Base-by-base conservation (phyloP, 2,888 invertebrate species). In the Melanotus villosus region DNA sequence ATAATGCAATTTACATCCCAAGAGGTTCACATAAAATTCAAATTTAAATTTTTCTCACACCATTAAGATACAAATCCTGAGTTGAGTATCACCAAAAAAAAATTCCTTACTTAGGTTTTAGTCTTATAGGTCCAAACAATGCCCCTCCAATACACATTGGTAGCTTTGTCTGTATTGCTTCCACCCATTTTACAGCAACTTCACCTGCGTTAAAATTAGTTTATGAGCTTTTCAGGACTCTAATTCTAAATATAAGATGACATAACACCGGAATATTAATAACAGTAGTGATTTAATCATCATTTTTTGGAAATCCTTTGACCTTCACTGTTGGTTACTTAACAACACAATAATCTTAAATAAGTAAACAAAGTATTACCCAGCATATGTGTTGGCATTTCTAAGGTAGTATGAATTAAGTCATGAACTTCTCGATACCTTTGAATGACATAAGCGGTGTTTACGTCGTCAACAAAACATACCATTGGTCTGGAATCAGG, bases 381-480 rank as follows among this genome's bases (percentile, higher is more conserved):
- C 32, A 97, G 86, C 95, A 97, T 96, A 78, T 94, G 94, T 9
- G 97, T 98, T 34, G 95, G 97, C 96, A 98, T 98, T 75, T 92
- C 91, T 38, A 99, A 88, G 14, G 94, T 87, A 0, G 97, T 92
- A 85, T 99, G 99, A 66, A 95, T 90, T 73, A 99, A 89, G 86
- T 99, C 99, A 84, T 99, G 99, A 6, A 95, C 93, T 87, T 99
- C 98, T 74, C 99, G 90, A 83, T 99, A 99, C 62, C 99, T 88
- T 84, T 97, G 96, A 93, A 99, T 97, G 47, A 99, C 93, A 85
- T 98, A 99, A 2, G 97, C 97, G 76, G 97, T 85, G 73, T 97
- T 93, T 1, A 91, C 86, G 83, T 99, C 95, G 74, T 95, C 91
- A 52, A 99, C 90, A 85, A 98, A 99, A 78, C 94, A 93, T 0